phyloP scores from a whole-genome alignment of 2,113 vertebrate species.

The Melanotaenia duboulayi region DNA sequence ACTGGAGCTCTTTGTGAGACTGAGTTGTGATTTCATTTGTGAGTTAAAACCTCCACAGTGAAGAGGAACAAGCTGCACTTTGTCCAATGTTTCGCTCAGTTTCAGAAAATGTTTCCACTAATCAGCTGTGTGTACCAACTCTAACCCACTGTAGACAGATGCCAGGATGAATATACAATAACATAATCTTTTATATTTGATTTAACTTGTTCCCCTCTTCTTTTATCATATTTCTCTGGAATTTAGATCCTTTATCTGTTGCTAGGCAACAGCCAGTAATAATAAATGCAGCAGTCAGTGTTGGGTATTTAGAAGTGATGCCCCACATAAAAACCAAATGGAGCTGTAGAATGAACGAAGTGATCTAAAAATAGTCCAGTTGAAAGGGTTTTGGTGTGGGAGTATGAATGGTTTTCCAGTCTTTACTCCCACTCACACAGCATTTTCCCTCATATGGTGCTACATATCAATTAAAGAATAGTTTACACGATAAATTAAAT shows the following conservation, averaged over 20 bases:
- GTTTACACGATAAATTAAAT: not conserved
- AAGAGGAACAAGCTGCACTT: not conserved
- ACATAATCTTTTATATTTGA: slow-evolving; percentile 19
- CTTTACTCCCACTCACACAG: slow-evolving; percentile 30
- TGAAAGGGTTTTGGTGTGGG: slow-evolving; percentile 58
- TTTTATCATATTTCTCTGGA: slow-evolving; percentile 20
- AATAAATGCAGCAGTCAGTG: slow-evolving; percentile 47
- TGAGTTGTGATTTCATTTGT: no score
- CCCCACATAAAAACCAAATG: slow-evolving; percentile 67
- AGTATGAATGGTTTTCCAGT: slow-evolving; percentile 66
- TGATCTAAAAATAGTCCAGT: slow-evolving; percentile 65
- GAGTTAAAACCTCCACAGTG: no score
- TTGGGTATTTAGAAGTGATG: slow-evolving; percentile 58
- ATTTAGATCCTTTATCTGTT: slow-evolving; percentile 61
- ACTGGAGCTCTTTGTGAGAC: no score
- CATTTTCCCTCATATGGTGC: not conserved
- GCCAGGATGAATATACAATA: slow-evolving; percentile 4
- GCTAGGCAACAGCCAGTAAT: slow-evolving; percentile 69
- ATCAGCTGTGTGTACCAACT: slow-evolving; percentile 13
- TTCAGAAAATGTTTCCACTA: not conserved
- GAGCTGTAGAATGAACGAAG: slow-evolving; percentile 73
- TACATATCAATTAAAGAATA: slow-evolving; percentile 22
- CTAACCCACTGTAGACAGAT: not conserved
- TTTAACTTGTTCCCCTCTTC: slow-evolving; percentile 15
- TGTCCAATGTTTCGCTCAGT: not conserved